Evolutionary conservation across 1,140 invertebrate species (phyloP), one percentile per base, ranked within the genome.

Genomic region (Aphidius gifuensis): DNA sequence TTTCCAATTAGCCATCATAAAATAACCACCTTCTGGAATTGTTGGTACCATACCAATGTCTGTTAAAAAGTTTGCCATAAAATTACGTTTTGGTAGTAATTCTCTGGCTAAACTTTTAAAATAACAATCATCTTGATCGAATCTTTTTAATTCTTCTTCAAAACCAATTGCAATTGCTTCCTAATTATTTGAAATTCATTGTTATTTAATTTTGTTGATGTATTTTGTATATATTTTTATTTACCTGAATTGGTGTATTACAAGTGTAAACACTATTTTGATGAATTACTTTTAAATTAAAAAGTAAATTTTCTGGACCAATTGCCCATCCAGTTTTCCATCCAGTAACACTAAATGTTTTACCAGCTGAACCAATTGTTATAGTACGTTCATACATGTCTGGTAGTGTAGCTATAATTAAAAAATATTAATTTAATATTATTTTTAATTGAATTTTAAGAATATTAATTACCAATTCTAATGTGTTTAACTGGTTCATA

Each of bases 281-380:
- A 81, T 98, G 96, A 9, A 98, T 87, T 58, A 92, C 85, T 77
- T 92, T 88, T 23, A 96, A 77, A 69, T 96, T 92, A 39, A 81
- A 78, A 62, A 98, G 87, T 4, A 98, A 80, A 68, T 87, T 80
- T 6, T 85, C 84, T 2, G 94, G 93, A 4, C 92, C 94, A 77
- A 98, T 94, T 1, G 92, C 92, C 97, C 97, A 99, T n/a, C 97
- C 96, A 6, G 89, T 86, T 84, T 96, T 97, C 95, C 94, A 97
- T 4, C 97, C 97, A 5, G 97, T 99, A 5, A 96, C 93, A 68
- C 93, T 96, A 80, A 99, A 99, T 1, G 94, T 96, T 84, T 99
- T 99, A 0, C 97, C 97, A 0, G 96, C 96, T 53, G 95, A 98
- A 0, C 97, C 96, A 71, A 99, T 90, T 0, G 97, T 98, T 23